Base-by-base conservation (phyloP, 2,113 vertebrate species). In the Lota lota region DNA sequence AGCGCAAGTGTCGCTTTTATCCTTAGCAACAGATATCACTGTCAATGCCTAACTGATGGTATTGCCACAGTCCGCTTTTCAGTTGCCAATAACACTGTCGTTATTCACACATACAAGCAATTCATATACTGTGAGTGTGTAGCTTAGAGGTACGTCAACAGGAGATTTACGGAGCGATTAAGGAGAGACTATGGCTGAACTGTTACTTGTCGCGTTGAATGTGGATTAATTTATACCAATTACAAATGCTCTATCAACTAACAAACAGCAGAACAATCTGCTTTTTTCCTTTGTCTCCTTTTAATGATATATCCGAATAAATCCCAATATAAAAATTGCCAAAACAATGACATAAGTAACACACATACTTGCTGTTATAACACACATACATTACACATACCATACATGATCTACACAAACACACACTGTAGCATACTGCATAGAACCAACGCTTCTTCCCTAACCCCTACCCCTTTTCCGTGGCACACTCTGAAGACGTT, bases 101-200 rank as follows among this genome's bases (percentile, higher is more conserved):
- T 20, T 22, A 4, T 60, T 22, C 40, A 47, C 40, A 47, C 40
- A 47, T 14, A 47, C 40, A 47, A 21, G 19, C 8, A 22, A 79
- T 68, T 82, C 64, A 76, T 22, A 74, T 66, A 74, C 82, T 86
- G 82, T 81, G 80, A 82, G 68, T 36, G 51, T 33, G 18, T 57
- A 53, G 69, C 40, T 33, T 36, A 54, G n/a, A 64, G 62, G 70
- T 19, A 72, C 14, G 4, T 14, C 18, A 67, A 24, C 51, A 20
- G n/a, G 63, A 6, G 33, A 19, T 3, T 18, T 47, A 56, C 36
- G 47, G 33, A 53, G 71, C 24, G 15, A 22, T 53, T 63, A 59
- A 76, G 22, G 40, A n/a, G 59, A 70, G 66, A 69, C 68, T 20
- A 54, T 63, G 73, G 67, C 69, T 6, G 47, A 79, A 69, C 64